phyloP scores from a whole-genome alignment of 2,113 vertebrate genomes.

The Chauna torquata region DNA sequence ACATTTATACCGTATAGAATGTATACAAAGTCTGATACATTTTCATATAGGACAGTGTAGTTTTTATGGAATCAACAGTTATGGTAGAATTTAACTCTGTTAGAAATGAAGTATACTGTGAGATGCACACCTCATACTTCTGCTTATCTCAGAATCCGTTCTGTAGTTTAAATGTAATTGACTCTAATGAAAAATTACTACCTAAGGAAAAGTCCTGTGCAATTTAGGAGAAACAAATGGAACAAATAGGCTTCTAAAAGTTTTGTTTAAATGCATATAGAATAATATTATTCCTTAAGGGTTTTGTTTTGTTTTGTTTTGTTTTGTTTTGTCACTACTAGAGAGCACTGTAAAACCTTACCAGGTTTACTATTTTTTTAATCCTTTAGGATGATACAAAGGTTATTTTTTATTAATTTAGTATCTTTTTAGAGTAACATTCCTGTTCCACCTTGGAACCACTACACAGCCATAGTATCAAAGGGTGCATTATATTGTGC shows the following conservation, averaged over 20 bases:
- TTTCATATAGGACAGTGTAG: background rate
- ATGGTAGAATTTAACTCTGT: background rate
- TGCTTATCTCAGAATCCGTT: background rate
- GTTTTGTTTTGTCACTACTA: background rate
- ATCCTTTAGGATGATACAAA: background rate
- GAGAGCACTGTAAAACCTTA: background rate
- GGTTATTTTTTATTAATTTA: background rate
- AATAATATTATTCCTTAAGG: background rate
- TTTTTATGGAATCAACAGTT: background rate
- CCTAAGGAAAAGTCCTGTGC: background rate
- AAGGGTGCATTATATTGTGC: background rate
- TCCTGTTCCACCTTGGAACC: background rate
- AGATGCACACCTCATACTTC: background rate
- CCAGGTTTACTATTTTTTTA: background rate
- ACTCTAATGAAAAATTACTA: background rate
- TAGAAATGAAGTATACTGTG: accelerated
- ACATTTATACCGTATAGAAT: background rate
- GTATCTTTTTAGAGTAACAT: background rate
- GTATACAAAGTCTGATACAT: background rate
- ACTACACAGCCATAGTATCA: background rate
- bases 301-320: too few relatives aligned
- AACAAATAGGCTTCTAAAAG: background rate
- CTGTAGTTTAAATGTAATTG: background rate
- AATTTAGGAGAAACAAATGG: background rate
- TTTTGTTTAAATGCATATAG: background rate